Evolutionary conservation across 2,888 invertebrate genomes (phyloP), one percentile per base, ranked within the genome.

Genomic region (Apodemia zela): DNA sequence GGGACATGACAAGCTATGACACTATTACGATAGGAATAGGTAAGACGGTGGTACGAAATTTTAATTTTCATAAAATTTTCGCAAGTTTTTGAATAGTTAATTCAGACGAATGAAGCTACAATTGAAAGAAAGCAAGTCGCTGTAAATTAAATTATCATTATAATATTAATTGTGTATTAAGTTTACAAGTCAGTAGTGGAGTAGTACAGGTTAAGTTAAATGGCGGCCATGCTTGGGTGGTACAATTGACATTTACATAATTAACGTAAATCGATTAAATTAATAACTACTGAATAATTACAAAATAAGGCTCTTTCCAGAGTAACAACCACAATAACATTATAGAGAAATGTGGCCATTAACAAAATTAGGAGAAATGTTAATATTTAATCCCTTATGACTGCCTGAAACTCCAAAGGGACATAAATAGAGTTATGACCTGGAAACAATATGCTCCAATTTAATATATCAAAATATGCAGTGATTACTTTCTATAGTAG

Each of bases 211-310:
- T 54, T 51, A 51, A 17, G 17, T 51, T 25, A 54, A 54, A 54
- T 42, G 54, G 38, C 33, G 33, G 15, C 62, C 8, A 33, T 60
- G 62, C 67, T 65, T 70, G 68, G 70, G 70, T 68, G 69, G 70
- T 65, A 64, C 64, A 15, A 42, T 42, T 42, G 42, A 42, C 42
- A 64, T 66, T 66, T 58, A 60, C 54, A 66, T 65, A 68, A 66
- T 65, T 66, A 68, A 64, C 66, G 63, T 62, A 62, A 65, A 61
- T 60, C 47, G 61, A 66, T 63, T 65, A 65, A 64, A 67, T 68
- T 65, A 65, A 62, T 65, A 54, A 54, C 54, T 54, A 25, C 54
- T 54, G 54, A 21, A 25, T 54, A 54, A 54, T 54, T 54, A 54
- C 54, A 6, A 65, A 67, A 61, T 63, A 61, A 42, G 60, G 59